phyloP scores from a whole-genome alignment of 2,888 invertebrate species.

The Eretmocerus hayati region DNA sequence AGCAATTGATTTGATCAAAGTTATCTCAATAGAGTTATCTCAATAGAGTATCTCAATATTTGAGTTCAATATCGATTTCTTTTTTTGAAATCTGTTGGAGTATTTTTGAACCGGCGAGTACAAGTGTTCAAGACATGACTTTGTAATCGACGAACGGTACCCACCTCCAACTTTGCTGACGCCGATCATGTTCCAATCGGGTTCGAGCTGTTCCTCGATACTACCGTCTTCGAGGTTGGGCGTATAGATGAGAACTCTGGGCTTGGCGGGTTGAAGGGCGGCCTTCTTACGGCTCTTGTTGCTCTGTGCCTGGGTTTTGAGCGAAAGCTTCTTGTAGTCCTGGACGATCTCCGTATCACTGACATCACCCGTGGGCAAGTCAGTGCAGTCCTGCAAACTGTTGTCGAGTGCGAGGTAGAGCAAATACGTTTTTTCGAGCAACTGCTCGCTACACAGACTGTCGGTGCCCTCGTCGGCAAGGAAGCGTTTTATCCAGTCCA shows the following conservation, averaged over 20 bases:
- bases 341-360: conserved; percentile 71
- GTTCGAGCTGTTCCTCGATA: conserved; percentile 48
- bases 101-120: too few relatives aligned
- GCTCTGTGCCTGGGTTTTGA: conserved; percentile 39
- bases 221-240: conserved; percentile 50
- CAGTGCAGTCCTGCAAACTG: conserved; percentile 71
- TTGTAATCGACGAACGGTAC: too few relatives aligned
- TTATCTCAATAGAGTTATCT: too few relatives aligned
- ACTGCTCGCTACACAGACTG: conserved; percentile 52
- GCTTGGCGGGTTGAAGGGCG: conserved; percentile 54
- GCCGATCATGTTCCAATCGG: conserved; percentile 60
- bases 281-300: conserved; percentile 48
- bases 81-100: too few relatives aligned
- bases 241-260: conserved; percentile 57
- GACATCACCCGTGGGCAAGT: conserved; percentile 57
- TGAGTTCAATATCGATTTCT: too few relatives aligned
- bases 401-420: conserved; percentile 70
- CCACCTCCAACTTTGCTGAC: conserved; percentile 51
- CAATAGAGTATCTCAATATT: too few relatives aligned
- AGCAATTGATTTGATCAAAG: too few relatives aligned
- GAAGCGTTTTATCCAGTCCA: conserved; percentile 55
- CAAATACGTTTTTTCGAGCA: conserved; percentile 62
- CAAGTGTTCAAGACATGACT: too few relatives aligned
- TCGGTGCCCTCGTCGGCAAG: conserved; percentile 28
- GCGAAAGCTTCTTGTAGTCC: conserved; percentile 60